Conservation (phyloP, 2,888 invertebrate genomes). For the Pecten maximus region DNA sequence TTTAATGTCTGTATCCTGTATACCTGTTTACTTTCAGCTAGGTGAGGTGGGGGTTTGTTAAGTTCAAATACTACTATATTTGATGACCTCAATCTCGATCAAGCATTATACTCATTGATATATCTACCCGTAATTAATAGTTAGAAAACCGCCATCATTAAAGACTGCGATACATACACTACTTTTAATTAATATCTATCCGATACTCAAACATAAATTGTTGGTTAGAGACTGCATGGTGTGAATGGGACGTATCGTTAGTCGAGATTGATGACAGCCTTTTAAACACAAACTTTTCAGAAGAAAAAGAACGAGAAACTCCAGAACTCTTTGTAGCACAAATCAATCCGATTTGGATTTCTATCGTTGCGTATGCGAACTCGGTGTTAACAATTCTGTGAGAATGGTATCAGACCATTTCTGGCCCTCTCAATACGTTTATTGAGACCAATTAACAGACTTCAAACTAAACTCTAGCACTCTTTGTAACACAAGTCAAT, state of each 20-base stretch:
- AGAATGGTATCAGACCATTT: background rate
- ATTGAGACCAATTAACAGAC: background rate
- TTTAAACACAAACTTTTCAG: too few species aligned
- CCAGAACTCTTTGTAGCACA: background rate
- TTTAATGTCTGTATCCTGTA: background rate
- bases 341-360: conserved; percentile 2
- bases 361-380: background rate
- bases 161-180: too few species aligned
- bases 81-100: background rate
- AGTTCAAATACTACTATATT: background rate
- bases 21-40: background rate
- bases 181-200: too few species aligned
- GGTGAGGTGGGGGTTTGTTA: background rate
- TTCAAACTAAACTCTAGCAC: background rate
- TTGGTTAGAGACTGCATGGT: too few species aligned
- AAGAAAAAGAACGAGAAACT: background rate
- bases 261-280: too few species aligned
- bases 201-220: too few species aligned
- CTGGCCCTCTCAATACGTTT: background rate
- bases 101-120: too few species aligned
- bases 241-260: too few species aligned
- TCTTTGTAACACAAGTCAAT: background rate
- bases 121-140: too few species aligned
- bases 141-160: too few species aligned
- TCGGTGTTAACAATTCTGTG: background rate